Conservation (phyloP, 2,113 vertebrate species). For the Sardina pilchardus region DNA sequence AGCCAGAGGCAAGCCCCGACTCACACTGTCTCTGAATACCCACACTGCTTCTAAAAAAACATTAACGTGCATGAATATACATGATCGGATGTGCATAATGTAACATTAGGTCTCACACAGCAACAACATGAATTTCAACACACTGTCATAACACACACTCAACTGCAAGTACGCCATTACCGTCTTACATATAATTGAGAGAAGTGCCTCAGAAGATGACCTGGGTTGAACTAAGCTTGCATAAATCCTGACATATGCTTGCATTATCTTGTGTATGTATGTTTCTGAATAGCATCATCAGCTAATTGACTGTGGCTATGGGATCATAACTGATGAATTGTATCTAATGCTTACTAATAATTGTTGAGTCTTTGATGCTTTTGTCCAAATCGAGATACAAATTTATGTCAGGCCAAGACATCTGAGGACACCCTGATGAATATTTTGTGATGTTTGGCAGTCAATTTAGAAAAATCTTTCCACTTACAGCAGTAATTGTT, state of each 20-base stretch:
- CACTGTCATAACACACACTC: background rate
- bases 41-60: background rate
- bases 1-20: background rate
- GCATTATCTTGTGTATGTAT: background rate
- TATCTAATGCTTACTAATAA: background rate
- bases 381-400: background rate
- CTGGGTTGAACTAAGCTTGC: background rate
- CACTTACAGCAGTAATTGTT: background rate
- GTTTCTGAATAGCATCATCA: background rate
- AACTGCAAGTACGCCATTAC: background rate
- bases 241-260: background rate
- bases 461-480: background rate
- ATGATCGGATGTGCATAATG: conserved; percentile 6
- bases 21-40: background rate
- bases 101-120: background rate
- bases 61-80: background rate
- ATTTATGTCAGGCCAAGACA: background rate
- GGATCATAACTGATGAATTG: background rate
- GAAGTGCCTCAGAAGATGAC: background rate
- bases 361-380: background rate
- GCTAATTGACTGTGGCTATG: background rate
- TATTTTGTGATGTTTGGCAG: background rate
- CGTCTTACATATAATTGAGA: background rate
- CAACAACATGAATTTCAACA: background rate
- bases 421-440: background rate